A percentile compares a stretch with the other conserved stretches of the same genome.
phyloP scores from a whole-genome alignment of 2,113 vertebrate species.

The Jaculus jaculus region DNA sequence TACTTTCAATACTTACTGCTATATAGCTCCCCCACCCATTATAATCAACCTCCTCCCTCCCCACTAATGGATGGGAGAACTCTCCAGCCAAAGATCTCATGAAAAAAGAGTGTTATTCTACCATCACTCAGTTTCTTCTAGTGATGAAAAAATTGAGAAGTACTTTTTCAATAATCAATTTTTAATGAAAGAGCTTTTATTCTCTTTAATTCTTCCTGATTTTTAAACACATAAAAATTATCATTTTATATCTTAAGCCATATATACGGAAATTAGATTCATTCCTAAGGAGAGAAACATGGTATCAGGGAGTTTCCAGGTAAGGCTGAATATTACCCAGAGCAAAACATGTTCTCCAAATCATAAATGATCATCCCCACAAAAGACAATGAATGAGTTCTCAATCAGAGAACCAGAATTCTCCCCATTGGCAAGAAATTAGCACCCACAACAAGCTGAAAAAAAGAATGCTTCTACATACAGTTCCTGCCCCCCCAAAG shows the following conservation, averaged over 20 bases:
- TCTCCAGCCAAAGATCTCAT: background rate
- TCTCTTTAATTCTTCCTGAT: background rate
- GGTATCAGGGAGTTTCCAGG: background rate
- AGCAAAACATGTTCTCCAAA: constrained; percentile 15
- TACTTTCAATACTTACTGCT: background rate
- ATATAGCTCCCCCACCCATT: background rate
- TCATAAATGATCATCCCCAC: background rate
- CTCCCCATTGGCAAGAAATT: constrained; percentile 54
- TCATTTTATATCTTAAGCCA: background rate
- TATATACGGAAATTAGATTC: background rate
- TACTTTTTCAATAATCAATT: background rate
- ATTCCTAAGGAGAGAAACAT: background rate
- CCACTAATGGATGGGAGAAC: background rate
- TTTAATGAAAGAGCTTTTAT: constrained; percentile 13
- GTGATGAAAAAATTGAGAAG: background rate
- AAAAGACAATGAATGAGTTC: constrained; percentile 20
- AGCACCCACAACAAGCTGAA: constrained; percentile 18
- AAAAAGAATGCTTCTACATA: constrained; percentile 43
- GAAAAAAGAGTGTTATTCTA: background rate
- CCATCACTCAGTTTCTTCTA: background rate
- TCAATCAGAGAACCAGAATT: background rate
- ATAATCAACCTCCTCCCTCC: background rate
- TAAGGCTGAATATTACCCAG: background rate
- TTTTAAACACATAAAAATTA: background rate
- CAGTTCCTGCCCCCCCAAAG: constrained; percentile 65